These are phyloP conservation scores for Mesorhabditis spiculigera DNA, from an alignment of 2,888 invertebrate species.

Conservation along the genomic window DNA sequence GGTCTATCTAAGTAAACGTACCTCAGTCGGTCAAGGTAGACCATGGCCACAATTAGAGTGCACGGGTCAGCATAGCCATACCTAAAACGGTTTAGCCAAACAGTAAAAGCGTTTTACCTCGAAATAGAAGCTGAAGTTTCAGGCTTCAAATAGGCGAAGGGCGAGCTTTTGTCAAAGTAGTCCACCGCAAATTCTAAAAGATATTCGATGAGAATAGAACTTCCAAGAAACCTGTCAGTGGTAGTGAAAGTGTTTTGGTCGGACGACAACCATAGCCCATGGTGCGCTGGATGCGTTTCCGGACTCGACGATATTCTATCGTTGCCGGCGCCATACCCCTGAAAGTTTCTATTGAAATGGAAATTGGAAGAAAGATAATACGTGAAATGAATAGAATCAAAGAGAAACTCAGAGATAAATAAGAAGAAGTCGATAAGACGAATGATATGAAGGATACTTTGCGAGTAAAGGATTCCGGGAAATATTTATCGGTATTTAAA, in stretches of 20 bases:
- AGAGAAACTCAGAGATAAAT: too few species aligned
- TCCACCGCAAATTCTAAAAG: conserved; percentile 52
- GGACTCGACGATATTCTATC: conserved; percentile 41
- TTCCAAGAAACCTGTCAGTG: conserved; percentile 36
- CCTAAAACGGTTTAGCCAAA: conserved; percentile 46
- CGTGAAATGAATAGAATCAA: too few species aligned
- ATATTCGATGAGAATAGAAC: background rate
- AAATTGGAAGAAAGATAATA: too few species aligned
- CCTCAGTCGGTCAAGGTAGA: conserved; percentile 86
- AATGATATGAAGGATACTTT: too few species aligned
- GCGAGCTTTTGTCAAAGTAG: conserved; percentile 49
- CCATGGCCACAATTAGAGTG: conserved; percentile 83
- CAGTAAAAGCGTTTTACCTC: conserved; percentile 12
- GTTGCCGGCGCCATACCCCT: conserved; percentile 43
- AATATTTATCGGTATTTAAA: too few species aligned
- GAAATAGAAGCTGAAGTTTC: conserved; percentile 50
- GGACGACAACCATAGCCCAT: conserved; percentile 74
- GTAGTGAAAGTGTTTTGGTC: conserved; percentile 42
- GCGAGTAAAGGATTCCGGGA: too few species aligned
- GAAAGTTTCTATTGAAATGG: too few species aligned
- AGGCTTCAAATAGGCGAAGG: conserved; percentile 51
- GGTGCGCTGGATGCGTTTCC: conserved; percentile 75
- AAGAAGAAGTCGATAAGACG: too few species aligned
- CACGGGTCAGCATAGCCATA: conserved; percentile 83
- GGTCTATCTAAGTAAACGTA: conserved; percentile 1